A percentile compares a stretch with the other conserved stretches of the same genome.
phyloP scores from a whole-genome alignment of 2,113 vertebrate genomes.

The Campylorhamphus procurvoides region DNA sequence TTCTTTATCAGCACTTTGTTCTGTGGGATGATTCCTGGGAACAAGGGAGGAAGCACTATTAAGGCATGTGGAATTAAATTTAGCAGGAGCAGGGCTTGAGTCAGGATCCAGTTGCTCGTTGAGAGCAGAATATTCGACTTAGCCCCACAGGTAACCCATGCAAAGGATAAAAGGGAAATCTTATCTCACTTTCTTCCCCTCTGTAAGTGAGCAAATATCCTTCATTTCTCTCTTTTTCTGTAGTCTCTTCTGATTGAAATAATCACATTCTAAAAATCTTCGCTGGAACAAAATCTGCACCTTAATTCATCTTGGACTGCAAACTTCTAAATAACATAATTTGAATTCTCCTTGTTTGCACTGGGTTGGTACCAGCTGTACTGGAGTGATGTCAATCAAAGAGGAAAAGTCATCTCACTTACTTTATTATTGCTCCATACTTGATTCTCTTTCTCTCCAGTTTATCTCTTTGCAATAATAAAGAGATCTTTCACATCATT shows the following conservation, averaged over 20 bases:
- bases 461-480: not conserved
- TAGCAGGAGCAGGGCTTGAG: not conserved
- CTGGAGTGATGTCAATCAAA: not conserved
- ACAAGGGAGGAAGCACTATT: not conserved
- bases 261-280: not conserved
- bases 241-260: not conserved
- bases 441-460: not conserved
- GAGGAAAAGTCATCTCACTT: not conserved
- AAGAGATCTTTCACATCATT: not conserved
- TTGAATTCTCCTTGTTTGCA: not conserved
- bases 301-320: not conserved
- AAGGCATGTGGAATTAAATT: accelerated
- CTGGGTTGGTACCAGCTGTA: not conserved
- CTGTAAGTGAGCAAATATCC: not conserved
- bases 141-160: not conserved
- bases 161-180: not conserved
- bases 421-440: not conserved
- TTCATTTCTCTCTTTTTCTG: not conserved
- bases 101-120: not conserved
- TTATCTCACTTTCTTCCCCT: not conserved
- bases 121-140: not conserved
- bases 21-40: not conserved
- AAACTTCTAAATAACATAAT: not conserved
- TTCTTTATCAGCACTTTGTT: not conserved
- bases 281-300: not conserved